These are phyloP conservation scores for Euschistus heros DNA, from an alignment of 1,140 invertebrate species.

Conservation along the genomic window DNA sequence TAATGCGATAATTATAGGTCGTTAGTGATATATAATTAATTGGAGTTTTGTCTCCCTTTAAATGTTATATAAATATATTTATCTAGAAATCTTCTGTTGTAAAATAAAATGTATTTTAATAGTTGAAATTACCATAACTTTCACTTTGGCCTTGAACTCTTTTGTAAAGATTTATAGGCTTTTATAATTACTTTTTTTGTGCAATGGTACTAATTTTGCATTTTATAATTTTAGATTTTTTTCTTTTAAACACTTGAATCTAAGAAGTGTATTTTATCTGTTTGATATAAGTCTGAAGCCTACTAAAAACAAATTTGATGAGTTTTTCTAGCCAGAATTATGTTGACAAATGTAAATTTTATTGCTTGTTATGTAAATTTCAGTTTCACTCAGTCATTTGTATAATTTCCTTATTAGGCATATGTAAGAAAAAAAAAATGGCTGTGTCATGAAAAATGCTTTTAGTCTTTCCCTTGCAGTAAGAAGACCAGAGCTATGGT, in stretches of 20 bases:
- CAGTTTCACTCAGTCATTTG: too few relatives aligned
- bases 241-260: background rate
- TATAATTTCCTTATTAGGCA: background rate
- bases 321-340: too few relatives aligned
- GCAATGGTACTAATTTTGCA: slow-evolving; percentile 16
- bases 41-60: too few relatives aligned
- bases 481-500: background rate
- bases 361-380: too few relatives aligned
- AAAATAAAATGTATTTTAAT: background rate
- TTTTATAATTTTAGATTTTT: slow-evolving; percentile 5
- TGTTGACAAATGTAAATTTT: too few relatives aligned
- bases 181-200: background rate
- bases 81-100: too few relatives aligned
- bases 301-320: too few relatives aligned
- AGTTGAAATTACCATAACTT: slow-evolving; percentile 8
- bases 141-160: slow-evolving; percentile 2
- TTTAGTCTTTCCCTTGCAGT: slow-evolving; percentile 16
- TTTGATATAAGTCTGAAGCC: too few relatives aligned
- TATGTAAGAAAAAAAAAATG: slow-evolving; percentile 2
- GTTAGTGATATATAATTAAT: slow-evolving; percentile 9
- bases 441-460: slow-evolving; percentile 11
- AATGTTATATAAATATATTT: too few relatives aligned
- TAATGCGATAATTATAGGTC: background rate
- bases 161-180: slow-evolving; percentile 6
- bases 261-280: too few relatives aligned